Evolutionary conservation across 2,113 vertebrate species (phyloP).

Genomic region (Notarius quadriscutis): DNA sequence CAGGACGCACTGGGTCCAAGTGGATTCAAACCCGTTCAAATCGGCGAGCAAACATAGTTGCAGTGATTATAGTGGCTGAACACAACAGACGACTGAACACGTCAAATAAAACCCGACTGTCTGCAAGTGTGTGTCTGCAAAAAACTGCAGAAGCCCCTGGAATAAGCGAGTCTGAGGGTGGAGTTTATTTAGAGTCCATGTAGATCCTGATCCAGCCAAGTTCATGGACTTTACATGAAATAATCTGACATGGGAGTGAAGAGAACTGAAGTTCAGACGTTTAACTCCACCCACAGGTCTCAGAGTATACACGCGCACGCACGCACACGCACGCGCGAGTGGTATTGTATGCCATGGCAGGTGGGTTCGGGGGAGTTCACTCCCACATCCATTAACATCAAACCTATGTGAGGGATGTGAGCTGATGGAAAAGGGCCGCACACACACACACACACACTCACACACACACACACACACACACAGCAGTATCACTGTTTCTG

Average conservation of each 20-base stretch:
- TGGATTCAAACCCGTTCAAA: neutral
- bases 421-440: neutral
- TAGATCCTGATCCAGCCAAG: neutral
- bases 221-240: neutral
- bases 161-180: neutral
- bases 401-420: neutral
- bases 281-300: conserved; percentile 19
- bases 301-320: neutral
- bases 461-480: neutral
- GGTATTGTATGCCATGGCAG: neutral
- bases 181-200: neutral
- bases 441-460: neutral
- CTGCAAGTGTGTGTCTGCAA: neutral
- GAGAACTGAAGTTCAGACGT: neutral
- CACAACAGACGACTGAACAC: too few species aligned
- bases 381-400: neutral
- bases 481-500: neutral
- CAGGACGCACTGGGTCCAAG: neutral
- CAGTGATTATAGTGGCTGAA: neutral
- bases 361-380: neutral
- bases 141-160: too few species aligned
- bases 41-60: neutral
- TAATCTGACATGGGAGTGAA: neutral
- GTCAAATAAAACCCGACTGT: neutral
- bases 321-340: neutral